Conservation (phyloP, 2,888 invertebrate genomes). For the Abscondita cerata region DNA sequence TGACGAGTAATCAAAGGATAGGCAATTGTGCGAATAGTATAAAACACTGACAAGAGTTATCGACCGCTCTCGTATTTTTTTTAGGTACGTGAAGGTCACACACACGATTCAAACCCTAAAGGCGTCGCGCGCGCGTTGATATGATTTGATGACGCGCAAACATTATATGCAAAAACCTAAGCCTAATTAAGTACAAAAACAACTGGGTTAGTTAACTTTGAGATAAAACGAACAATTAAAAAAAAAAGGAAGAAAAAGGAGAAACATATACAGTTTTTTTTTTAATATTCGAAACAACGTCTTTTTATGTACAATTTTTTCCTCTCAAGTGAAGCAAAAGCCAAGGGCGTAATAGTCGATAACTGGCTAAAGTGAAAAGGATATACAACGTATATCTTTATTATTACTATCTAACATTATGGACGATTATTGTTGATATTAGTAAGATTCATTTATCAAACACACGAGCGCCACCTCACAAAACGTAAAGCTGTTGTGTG, state of each 20-base stretch:
- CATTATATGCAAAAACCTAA: constrained; percentile 27
- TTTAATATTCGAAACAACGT: constrained; percentile 14
- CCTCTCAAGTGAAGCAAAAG: constrained; percentile 26
- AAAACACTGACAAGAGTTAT: constrained; percentile 33
- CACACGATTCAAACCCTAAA: constrained; percentile 22
- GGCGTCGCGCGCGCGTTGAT: constrained; percentile 25
- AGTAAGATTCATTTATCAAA: constrained; percentile 34
- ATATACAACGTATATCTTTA: constrained; percentile 39
- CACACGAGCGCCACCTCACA: constrained; percentile 20
- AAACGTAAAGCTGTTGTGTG: background rate
- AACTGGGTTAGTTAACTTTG: constrained; percentile 17
- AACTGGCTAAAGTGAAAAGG: constrained; percentile 50
- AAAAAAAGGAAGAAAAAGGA: background rate
- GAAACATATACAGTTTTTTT: background rate
- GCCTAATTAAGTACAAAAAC: constrained; percentile 34
- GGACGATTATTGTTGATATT: constrained; percentile 58
- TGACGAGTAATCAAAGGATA: constrained; percentile 22
- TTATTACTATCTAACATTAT: constrained; percentile 52
- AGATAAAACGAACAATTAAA: constrained; percentile 12
- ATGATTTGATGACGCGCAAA: constrained; percentile 25
- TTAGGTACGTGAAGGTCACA: constrained; percentile 21
- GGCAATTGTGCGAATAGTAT: constrained; percentile 34
- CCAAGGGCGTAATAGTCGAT: constrained; percentile 37
- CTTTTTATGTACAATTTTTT: constrained; percentile 23
- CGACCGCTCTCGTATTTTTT: constrained; percentile 15